These are phyloP conservation scores for Acestrorhynchus altus DNA, from an alignment of 2,797 vertebrate species.

Conservation along the genomic window DNA sequence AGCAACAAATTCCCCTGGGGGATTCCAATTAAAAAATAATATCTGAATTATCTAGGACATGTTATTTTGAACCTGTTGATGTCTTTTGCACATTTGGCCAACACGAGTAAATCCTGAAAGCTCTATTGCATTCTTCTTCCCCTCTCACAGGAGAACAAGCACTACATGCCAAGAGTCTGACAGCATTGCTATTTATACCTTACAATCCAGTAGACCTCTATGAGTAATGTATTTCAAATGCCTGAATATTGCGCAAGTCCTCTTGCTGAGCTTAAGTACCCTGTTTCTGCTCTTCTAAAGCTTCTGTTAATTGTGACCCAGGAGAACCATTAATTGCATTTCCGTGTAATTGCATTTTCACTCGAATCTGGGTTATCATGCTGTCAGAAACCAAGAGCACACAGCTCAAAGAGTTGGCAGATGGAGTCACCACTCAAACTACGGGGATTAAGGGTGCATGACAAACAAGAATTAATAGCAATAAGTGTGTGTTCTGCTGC, in stretches of 20 bases:
- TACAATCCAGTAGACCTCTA: slow-evolving; percentile 20
- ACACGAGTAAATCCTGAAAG: slow-evolving; percentile 32
- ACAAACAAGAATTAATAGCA: slow-evolving; percentile 7
- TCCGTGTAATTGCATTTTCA: slow-evolving; percentile 31
- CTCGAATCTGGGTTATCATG: slow-evolving; percentile 20
- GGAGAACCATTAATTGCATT: slow-evolving; percentile 33
- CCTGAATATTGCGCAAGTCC: slow-evolving; percentile 5
- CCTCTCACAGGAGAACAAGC: slow-evolving; percentile 22
- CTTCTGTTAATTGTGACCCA: slow-evolving; percentile 16
- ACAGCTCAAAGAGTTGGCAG: slow-evolving; percentile 5
- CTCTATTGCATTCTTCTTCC: slow-evolving; percentile 6
- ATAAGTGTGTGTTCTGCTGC: background rate
- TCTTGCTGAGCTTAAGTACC: slow-evolving; percentile 1
- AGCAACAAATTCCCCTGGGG: slow-evolving; percentile 6
- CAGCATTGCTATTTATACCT: slow-evolving; percentile 34
- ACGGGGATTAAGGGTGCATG: background rate
- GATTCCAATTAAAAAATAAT: background rate
- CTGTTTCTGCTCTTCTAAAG: slow-evolving; percentile 10
- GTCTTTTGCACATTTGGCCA: slow-evolving; percentile 18
- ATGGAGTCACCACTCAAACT: background rate
- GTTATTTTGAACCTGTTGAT: slow-evolving; percentile 28
- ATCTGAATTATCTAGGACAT: slow-evolving; percentile 25
- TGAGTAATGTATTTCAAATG: slow-evolving; percentile 16
- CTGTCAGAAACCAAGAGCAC: background rate
- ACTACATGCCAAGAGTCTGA: slow-evolving; percentile 22